Base-by-base conservation (phyloP, 2,888 invertebrate species). In the Ophion ellenae region DNA sequence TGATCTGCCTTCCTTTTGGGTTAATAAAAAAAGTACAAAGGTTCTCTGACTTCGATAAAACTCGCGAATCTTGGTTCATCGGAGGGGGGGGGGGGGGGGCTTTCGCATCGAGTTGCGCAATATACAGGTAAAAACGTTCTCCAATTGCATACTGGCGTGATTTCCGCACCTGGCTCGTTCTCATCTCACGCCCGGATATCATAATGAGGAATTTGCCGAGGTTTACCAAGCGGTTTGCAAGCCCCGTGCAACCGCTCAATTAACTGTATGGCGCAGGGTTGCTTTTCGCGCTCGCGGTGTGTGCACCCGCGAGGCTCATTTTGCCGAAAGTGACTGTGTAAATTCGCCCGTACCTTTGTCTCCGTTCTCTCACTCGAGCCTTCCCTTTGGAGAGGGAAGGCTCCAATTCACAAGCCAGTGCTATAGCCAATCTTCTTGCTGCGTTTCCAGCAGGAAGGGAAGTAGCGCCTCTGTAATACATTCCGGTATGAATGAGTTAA, bases 181-280 rank as follows among this genome's bases (percentile, higher is more conserved):
- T 78, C 87, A 83, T 79, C 78, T 28, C 28, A 77, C 69, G 53
- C 84, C 69, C 78, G 85, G 86, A 87, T 86, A 87, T 88, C 85
- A 86, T 88, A 87, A 87, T 85, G 87, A 85, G 87, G 79, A 87
- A 88, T 85, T 86, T 85, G 85, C 86, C 86, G 87, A 87, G 86
- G 88, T 89, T 88, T 83, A 83, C 87, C 84, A 45, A 83, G 76
- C 71, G 84, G 71, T 86, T 85, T 75, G 75, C 84, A 53, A 86
- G 77, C 66, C 80, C 57, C 63, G 73, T n/a, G 67, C 81, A 36
- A 81, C 87, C 85, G 84, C 83, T 86, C 86, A 88, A 87, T 88
- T 88, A 88, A 85, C 84, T 86, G 85, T 83, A 81, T 74, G 84
- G 77, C 71, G 64, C 77, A 74, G 70, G 7, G 40, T 40, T 83